Evolutionary conservation across 2,888 invertebrate genomes (phyloP).

Genomic region (Nowickia ferox): DNA sequence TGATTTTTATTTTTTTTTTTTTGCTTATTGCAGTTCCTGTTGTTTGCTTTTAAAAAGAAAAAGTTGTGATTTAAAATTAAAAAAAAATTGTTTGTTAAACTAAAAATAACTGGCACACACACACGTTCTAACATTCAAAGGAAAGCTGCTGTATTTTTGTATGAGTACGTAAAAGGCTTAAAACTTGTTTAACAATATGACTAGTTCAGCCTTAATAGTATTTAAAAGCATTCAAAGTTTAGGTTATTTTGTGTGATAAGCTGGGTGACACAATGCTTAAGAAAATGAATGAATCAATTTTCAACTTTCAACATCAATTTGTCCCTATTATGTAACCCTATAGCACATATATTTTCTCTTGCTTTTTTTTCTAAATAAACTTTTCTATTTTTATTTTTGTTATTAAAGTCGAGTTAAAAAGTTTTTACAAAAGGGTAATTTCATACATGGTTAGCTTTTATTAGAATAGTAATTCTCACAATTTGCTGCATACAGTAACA

Average conservation of each 20-base stretch:
- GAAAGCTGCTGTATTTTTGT: neutral
- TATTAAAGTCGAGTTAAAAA: conserved; percentile 70
- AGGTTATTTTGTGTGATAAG: too few species aligned
- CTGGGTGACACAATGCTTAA: too few species aligned
- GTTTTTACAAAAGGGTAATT: conserved; percentile 70
- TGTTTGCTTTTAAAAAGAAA: conserved; percentile 17
- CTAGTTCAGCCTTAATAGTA: too few species aligned
- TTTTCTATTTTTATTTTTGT: conserved; percentile 24
- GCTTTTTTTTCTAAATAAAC: conserved; percentile 13
- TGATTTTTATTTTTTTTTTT: neutral
- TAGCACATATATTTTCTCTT: neutral
- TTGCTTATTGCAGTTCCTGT: neutral
- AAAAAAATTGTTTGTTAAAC: neutral
- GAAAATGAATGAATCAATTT: too few species aligned
- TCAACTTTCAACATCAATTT: neutral
- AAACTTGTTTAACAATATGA: neutral
- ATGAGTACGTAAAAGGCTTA: conserved; percentile 44
- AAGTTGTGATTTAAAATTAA: conserved; percentile 32
- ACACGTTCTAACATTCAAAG: neutral
- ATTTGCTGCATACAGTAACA: conserved; percentile 66
- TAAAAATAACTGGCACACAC: neutral
- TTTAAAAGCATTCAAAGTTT: too few species aligned
- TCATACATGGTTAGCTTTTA: conserved; percentile 72
- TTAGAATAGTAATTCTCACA: conserved; percentile 71
- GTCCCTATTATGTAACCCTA: neutral